Percentiles rank a stretch among this genome's conserved stretches.
Evolutionary conservation across 2,888 invertebrate species (phyloP).

Genomic region (Thalpophila matura): DNA sequence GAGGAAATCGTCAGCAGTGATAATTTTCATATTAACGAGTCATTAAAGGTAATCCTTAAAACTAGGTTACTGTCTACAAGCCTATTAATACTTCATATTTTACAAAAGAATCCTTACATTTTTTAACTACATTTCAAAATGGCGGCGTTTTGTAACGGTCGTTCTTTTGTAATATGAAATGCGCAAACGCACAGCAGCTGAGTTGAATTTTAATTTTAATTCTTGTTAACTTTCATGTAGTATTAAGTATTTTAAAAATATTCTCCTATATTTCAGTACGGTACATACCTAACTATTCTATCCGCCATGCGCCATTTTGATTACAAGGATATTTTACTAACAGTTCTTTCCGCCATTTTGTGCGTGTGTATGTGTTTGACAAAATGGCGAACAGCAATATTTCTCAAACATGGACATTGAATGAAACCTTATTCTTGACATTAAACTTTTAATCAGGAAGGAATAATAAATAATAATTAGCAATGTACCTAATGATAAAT

Average conservation of each 20-base stretch:
- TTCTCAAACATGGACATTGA: conserved; percentile 59
- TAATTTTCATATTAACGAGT: conserved; percentile 48
- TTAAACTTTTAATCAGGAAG: conserved; percentile 79
- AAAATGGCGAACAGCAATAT: conserved; percentile 46
- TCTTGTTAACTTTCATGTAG: background rate
- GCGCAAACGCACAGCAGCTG: conserved; percentile 19
- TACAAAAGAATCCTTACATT: background rate
- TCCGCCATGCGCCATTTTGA: conserved; percentile 19
- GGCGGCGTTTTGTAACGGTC: conserved; percentile 18
- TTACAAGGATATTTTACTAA: background rate
- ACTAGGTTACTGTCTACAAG: conserved; percentile 8
- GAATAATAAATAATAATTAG: conserved; percentile 84
- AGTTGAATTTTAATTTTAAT: background rate
- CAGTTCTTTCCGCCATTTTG: conserved; percentile 40
- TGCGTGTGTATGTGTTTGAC: conserved; percentile 15
- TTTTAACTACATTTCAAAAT: background rate
- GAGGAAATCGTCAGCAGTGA: conserved; percentile 50
- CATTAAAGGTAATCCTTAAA: conserved; percentile 32
- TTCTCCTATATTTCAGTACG: background rate
- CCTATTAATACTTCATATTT: background rate
- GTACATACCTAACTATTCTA: background rate
- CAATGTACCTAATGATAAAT: conserved; percentile 77
- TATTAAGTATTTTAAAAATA: conserved; percentile 27
- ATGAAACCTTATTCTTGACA: conserved; percentile 71
- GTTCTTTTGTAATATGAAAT: conserved; percentile 16